These are phyloP conservation scores for Fulmarus glacialis DNA, from an alignment of 2,113 vertebrate genomes.

Conservation along the genomic window DNA sequence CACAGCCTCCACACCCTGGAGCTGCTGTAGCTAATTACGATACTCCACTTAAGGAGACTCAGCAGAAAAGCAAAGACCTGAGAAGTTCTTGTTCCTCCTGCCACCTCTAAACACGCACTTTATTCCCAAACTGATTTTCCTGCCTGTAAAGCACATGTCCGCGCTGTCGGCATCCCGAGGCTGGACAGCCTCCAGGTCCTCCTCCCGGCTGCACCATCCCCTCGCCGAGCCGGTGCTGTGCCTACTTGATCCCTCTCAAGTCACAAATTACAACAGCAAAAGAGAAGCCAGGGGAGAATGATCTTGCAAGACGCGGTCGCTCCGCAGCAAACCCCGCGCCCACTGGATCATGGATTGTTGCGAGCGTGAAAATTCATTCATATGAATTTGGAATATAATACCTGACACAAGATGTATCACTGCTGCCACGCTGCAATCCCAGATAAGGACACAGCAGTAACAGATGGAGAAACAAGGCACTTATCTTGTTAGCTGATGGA, in stretches of 20 bases:
- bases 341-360: slow-evolving; percentile 28
- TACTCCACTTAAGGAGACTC: neutral
- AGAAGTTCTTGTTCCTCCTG: neutral
- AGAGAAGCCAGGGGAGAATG: neutral
- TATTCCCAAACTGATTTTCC: neutral
- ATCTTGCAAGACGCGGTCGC: neutral
- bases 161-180: rapidly evolving
- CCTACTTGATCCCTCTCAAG: neutral
- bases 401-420: slow-evolving; percentile 78
- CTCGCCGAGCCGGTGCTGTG: rapidly evolving
- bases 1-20: rapidly evolving
- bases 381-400: slow-evolving; percentile 81
- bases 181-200: neutral
- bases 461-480: slow-evolving; percentile 82
- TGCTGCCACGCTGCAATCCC: slow-evolving; percentile 76
- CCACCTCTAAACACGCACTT: rapidly evolving
- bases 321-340: neutral
- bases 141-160: neutral
- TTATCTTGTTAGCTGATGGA: slow-evolving; percentile 85
- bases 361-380: slow-evolving; percentile 76
- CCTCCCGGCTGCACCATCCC: neutral
- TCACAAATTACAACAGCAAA: neutral
- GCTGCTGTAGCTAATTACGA: rapidly evolving
- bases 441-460: slow-evolving; percentile 83
- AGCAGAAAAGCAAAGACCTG: neutral